Evolutionary conservation across 1,140 invertebrate genomes (phyloP).

Genomic region (Drosophila setifemur): DNA sequence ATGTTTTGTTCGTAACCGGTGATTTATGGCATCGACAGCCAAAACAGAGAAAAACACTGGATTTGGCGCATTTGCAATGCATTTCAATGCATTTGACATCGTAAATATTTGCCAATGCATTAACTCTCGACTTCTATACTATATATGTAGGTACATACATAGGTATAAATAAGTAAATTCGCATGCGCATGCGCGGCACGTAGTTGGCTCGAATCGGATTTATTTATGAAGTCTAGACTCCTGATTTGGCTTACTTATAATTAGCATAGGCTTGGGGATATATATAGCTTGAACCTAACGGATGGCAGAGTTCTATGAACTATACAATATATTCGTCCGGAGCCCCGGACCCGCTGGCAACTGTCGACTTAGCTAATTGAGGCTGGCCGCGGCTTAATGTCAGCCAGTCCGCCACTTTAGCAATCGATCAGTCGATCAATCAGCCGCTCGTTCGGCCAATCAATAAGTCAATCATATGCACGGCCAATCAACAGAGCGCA

Average conservation of each 20-base stretch:
- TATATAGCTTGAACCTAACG: slow-evolving; percentile 52
- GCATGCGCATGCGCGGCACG: slow-evolving; percentile 60
- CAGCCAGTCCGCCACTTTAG: slow-evolving; percentile 68
- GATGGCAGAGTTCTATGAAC: slow-evolving; percentile 66
- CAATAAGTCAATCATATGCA: slow-evolving; percentile 81
- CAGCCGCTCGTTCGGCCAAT: slow-evolving; percentile 65
- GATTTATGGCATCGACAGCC: slow-evolving; percentile 61
- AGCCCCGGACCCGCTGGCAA: slow-evolving; percentile 29
- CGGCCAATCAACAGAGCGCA: slow-evolving; percentile 64
- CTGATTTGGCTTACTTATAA: slow-evolving; percentile 66
- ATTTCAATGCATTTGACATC: slow-evolving; percentile 74
- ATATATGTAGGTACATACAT: slow-evolving; percentile 18
- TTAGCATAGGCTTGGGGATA: slow-evolving; percentile 59
- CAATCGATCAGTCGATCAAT: slow-evolving; percentile 71
- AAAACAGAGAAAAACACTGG: slow-evolving; percentile 20
- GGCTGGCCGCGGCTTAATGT: slow-evolving; percentile 59
- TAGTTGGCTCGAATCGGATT: slow-evolving; percentile 36
- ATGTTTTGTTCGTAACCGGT: slow-evolving; percentile 58
- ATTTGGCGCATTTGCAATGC: slow-evolving; percentile 66
- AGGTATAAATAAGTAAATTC: slow-evolving; percentile 23
- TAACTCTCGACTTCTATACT: slow-evolving; percentile 22
- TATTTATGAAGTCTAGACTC: slow-evolving; percentile 78
- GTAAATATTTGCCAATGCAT: slow-evolving; percentile 72
- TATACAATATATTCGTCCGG: slow-evolving; percentile 3
- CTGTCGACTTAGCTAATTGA: slow-evolving; percentile 63